Evolutionary conservation across 2,888 invertebrate species (phyloP).

Genomic region (Arge pagana): DNA sequence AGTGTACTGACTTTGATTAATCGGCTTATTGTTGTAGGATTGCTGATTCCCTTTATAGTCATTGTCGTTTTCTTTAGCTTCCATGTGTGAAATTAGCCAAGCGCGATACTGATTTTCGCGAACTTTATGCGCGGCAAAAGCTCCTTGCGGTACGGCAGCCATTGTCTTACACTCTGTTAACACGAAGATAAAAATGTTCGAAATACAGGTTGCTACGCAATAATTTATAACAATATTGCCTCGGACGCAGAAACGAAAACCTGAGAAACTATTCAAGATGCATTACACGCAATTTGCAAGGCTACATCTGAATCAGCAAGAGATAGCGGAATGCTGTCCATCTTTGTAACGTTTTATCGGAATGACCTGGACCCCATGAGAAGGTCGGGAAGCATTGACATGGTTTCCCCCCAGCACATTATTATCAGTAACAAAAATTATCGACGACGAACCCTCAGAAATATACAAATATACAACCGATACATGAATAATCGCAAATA

Average conservation of each 20-base stretch:
- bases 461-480: conserved; percentile 8
- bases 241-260: neutral
- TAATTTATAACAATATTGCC: neutral
- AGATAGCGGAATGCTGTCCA: conserved; percentile 13
- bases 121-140: conserved; percentile 74
- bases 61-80: conserved; percentile 53
- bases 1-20: conserved; percentile 10
- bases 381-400: conserved; percentile 16
- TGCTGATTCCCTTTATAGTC: conserved; percentile 29
- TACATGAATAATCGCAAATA: neutral
- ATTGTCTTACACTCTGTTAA: conserved; percentile 61
- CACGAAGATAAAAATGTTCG: neutral
- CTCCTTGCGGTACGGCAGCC: conserved; percentile 78
- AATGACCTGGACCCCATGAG: conserved; percentile 20
- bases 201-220: neutral
- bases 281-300: conserved; percentile 2
- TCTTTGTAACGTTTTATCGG: conserved; percentile 15
- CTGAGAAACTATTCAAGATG: too few relatives aligned
- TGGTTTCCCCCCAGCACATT: neutral
- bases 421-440: too few relatives aligned
- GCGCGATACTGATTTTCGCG: conserved; percentile 64
- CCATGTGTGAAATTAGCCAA: conserved; percentile 63
- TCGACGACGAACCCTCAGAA: conserved; percentile 1
- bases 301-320: conserved; percentile 4
- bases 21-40: conserved; percentile 14